These are phyloP conservation scores for Cavia aperea DNA, from an alignment of 2,113 vertebrate genomes.

Conservation along the genomic window DNA sequence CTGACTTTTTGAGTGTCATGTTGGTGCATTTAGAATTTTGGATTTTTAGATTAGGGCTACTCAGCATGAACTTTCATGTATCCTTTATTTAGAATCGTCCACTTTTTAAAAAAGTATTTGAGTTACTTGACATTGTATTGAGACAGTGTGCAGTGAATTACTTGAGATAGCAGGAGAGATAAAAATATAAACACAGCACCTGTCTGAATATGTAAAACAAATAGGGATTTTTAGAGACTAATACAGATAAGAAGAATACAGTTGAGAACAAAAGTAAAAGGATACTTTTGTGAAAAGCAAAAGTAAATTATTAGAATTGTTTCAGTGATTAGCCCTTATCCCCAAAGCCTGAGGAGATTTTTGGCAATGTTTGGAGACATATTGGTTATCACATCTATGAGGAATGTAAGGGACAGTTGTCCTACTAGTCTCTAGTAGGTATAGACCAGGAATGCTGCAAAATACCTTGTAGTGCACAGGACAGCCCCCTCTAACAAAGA, in stretches of 20 bases:
- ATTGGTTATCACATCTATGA: background rate
- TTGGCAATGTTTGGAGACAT: background rate
- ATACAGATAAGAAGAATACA: slow-evolving; percentile 2
- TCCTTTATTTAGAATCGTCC: background rate
- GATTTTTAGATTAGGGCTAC: background rate
- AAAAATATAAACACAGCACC: slow-evolving; percentile 1
- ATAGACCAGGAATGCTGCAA: background rate
- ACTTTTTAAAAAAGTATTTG: background rate
- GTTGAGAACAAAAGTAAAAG: background rate
- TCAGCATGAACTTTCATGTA: background rate
- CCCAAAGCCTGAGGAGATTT: background rate
- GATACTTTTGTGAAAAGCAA: background rate
- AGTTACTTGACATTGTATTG: slow-evolving; percentile 19
- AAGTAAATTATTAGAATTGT: background rate
- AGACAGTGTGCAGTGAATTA: background rate
- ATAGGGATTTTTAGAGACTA: slow-evolving; percentile 12
- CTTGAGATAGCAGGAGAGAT: background rate
- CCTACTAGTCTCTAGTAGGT: background rate
- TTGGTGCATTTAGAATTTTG: background rate
- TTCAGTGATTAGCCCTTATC: background rate
- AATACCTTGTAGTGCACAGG: background rate
- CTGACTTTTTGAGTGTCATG: background rate
- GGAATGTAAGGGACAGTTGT: background rate
- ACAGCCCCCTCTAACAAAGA: background rate
- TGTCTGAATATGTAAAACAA: slow-evolving; percentile 6